A percentile compares a stretch with the other conserved stretches of the same genome.
These are phyloP conservation scores for Leucoma salicis DNA, from an alignment of 2,888 invertebrate species.

Conservation along the genomic window DNA sequence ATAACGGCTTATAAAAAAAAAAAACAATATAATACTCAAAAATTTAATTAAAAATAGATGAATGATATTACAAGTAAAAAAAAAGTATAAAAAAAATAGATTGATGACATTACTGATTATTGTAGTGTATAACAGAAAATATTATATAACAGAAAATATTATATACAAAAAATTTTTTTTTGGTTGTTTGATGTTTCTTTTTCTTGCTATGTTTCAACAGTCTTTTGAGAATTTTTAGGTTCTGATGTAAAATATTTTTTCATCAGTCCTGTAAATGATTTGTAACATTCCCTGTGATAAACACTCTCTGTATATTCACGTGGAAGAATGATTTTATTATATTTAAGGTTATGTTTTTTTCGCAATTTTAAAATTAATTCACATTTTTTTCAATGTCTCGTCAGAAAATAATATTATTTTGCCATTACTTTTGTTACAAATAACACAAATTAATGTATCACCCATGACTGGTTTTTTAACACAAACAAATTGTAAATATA, in stretches of 20 bases:
- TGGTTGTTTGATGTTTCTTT: too few species aligned
- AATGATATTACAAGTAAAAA: too few species aligned
- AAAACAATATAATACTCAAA: too few species aligned
- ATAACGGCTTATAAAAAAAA: too few species aligned
- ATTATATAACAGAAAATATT: too few species aligned
- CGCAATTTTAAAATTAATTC: conserved; percentile 9
- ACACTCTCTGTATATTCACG: conserved; percentile 7
- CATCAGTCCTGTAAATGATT: conserved; percentile 6
- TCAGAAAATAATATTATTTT: conserved; percentile 4
- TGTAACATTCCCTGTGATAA: conserved; percentile 5
- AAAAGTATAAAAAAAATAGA: too few species aligned
- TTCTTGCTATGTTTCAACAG: too few species aligned
- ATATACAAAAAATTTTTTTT: too few species aligned
- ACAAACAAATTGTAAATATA: conserved; percentile 4
- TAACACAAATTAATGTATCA: conserved; percentile 2
- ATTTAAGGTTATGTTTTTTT: conserved; percentile 21
- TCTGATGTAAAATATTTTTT: conserved; percentile 3
- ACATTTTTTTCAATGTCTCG: conserved; percentile 1
- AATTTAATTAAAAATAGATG: too few species aligned
- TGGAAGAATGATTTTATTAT: conserved; percentile 10
- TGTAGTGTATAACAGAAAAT: too few species aligned
- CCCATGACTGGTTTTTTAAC: background rate
- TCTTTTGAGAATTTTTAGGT: conserved; percentile 2
- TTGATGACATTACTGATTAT: too few species aligned
- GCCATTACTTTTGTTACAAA: conserved; percentile 3